Evolutionary conservation across 2,113 vertebrate genomes (phyloP).

Genomic region (Poeciliopsis retropinna): DNA sequence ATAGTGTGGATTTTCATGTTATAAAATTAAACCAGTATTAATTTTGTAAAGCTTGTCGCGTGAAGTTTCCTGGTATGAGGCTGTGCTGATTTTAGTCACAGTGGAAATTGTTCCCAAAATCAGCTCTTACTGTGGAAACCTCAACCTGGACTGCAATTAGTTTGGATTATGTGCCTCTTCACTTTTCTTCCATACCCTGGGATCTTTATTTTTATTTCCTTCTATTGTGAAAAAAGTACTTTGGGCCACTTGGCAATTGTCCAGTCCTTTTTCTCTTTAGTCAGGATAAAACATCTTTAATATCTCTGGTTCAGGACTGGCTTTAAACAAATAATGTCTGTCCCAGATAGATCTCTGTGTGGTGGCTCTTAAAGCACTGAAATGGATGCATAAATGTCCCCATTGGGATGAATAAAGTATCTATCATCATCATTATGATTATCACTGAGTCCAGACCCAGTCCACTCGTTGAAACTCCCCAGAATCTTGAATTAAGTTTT

Average conservation of each 20-base stretch:
- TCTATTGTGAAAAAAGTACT: not conserved
- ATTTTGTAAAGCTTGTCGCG: too few relatives aligned
- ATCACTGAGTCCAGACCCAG: not conserved
- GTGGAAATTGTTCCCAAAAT: not conserved
- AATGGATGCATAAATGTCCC: not conserved
- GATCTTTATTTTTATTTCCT: too few relatives aligned
- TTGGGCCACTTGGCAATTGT: not conserved
- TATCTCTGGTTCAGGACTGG: not conserved
- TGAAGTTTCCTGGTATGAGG: too few relatives aligned
- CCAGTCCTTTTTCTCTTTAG: too few relatives aligned
- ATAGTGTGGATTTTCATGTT: not conserved
- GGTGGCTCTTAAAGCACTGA: not conserved
- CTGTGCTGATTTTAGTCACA: too few relatives aligned
- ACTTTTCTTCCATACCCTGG: not conserved
- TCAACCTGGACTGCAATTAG: not conserved
- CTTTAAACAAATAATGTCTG: not conserved
- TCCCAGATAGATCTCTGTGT: not conserved
- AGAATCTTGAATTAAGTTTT: not conserved
- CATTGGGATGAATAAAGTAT: not conserved
- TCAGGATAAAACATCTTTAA: not conserved
- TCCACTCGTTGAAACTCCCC: not conserved
- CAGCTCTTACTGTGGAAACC: not conserved
- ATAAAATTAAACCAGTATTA: too few relatives aligned
- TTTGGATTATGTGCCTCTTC: not conserved
- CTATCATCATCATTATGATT: not conserved